Conservation (phyloP, 2,888 invertebrate genomes). For the Beris morrisii region DNA sequence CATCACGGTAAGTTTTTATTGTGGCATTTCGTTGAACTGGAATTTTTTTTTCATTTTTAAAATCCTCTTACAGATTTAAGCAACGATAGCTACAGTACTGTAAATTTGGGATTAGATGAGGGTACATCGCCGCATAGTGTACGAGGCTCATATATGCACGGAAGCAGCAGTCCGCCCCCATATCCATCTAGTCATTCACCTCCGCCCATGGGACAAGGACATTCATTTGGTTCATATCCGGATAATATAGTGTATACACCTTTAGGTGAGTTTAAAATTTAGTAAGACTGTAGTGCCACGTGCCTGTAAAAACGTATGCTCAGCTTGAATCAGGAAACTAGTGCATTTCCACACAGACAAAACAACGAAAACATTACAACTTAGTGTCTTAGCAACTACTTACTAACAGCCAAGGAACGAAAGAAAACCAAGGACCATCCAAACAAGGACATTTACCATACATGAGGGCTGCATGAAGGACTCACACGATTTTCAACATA, state of each 20-base stretch:
- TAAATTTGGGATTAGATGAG: slow-evolving; percentile 82
- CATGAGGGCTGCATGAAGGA: too few species aligned
- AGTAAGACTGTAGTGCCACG: background rate
- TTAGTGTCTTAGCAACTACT: too few species aligned
- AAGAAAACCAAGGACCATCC: too few species aligned
- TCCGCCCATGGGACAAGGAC: slow-evolving; percentile 70
- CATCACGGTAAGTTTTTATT: slow-evolving; percentile 71
- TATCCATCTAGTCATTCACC: slow-evolving; percentile 79
- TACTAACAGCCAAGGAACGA: too few species aligned
- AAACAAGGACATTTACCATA: too few species aligned
- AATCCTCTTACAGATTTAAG: slow-evolving; percentile 68
- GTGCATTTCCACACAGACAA: too few species aligned
- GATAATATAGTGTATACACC: slow-evolving; percentile 84
- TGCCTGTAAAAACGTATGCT: too few species aligned
- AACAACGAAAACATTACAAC: too few species aligned
- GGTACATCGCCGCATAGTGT: slow-evolving; percentile 74
- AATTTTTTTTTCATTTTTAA: slow-evolving; percentile 8
- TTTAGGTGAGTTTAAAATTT: slow-evolving; percentile 62
- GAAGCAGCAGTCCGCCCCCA: slow-evolving; percentile 71
- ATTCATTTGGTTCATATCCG: slow-evolving; percentile 76
- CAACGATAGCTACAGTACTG: slow-evolving; percentile 88
- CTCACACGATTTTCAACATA: too few species aligned
- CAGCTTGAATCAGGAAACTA: too few species aligned
- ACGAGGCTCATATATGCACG: slow-evolving; percentile 65
- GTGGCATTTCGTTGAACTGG: background rate